Base-by-base conservation (phyloP, 1,140 invertebrate species). In the Odontomachus brunneus region DNA sequence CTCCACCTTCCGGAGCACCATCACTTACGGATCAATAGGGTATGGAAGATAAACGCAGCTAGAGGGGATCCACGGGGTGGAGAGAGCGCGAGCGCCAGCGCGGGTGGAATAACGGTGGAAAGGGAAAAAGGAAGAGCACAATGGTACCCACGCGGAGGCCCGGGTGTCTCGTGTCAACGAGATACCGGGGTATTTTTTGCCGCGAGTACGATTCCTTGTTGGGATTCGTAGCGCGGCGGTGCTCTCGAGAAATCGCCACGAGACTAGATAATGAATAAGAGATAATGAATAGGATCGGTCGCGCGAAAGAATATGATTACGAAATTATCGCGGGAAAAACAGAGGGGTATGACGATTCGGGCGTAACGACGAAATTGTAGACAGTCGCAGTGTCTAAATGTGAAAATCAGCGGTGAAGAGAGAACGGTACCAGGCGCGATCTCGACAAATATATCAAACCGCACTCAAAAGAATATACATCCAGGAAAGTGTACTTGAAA, bases 21-120 rank as follows among this genome's bases (percentile, higher is more conserved):
- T 89, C 90, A 91, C 90, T 92, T 91, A 90, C 90, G 89, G 91
- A 91, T 92, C 91, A 92, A 92, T 92, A 92, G 90, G 88, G 90
- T 91, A 90, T 92, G 90, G 91, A 91, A 91, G 90, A 90, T 90
- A 90, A 90, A 90, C 89, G 89, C 84, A 88, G 62, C 83, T 84
- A 83, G 84, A 86, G 69, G 84, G 88, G 59, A 75, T 83, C 73
- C 72, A 83, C 59, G 72, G 53, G 65, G 75, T 80, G 66, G 48
- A 59, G 33, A 80, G 65, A n/a, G 69, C 51, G 75, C 65, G n/a
- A 19, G 65, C 38, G 38, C 66, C 65, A 69, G 65, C 65, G 75
- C 65, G 65, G 65, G 65, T 80, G 75, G 69, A 63, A 53, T 75
- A 63, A 74, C 67, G 63, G 80, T 44, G 63, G 81, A 67, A 73